A percentile compares a stretch with the other conserved stretches of the same genome.
Evolutionary conservation across 2,888 invertebrate genomes (phyloP).

Genomic region (Malthinus seriepunctatus): DNA sequence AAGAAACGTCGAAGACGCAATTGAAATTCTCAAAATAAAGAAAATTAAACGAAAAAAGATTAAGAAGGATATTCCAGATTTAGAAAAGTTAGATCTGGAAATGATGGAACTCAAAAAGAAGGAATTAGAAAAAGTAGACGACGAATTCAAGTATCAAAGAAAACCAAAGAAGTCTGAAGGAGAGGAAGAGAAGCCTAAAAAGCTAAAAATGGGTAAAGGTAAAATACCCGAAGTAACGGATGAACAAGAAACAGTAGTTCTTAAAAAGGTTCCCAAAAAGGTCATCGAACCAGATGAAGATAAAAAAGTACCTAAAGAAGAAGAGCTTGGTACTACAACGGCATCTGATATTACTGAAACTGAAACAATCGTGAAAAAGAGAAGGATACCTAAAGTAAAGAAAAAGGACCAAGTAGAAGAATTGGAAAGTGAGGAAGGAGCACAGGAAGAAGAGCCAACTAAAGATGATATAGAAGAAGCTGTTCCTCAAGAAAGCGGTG

Average conservation of each 20-base stretch:
- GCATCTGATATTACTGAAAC: background rate
- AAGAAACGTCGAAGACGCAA: constrained; percentile 57
- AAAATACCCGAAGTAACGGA: constrained; percentile 47
- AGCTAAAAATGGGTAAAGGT: constrained; percentile 55
- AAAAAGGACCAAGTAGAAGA: constrained; percentile 32
- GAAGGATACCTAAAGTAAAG: background rate
- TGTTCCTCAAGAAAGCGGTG: no score
- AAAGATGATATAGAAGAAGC: constrained; percentile 36
- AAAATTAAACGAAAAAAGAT: constrained; percentile 44
- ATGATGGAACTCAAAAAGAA: constrained; percentile 50
- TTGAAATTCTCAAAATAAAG: constrained; percentile 47
- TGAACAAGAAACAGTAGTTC: constrained; percentile 44
- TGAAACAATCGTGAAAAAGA: background rate
- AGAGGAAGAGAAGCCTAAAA: constrained; percentile 44
- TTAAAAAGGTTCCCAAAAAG: constrained; percentile 52
- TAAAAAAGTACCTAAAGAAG: constrained; percentile 38
- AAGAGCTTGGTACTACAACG: constrained; percentile 26
- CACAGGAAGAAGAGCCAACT: constrained; percentile 46
- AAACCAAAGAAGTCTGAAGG: constrained; percentile 27
- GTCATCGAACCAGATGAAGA: constrained; percentile 41
- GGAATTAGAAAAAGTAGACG: constrained; percentile 44
- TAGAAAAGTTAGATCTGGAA: constrained; percentile 56
- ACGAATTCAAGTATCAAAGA: constrained; percentile 39
- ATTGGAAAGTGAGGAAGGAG: constrained; percentile 45
- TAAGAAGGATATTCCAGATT: constrained; percentile 47